Conservation (phyloP, 92 coral and sea anemone genomes). For the Galaxea fascicularis region DNA sequence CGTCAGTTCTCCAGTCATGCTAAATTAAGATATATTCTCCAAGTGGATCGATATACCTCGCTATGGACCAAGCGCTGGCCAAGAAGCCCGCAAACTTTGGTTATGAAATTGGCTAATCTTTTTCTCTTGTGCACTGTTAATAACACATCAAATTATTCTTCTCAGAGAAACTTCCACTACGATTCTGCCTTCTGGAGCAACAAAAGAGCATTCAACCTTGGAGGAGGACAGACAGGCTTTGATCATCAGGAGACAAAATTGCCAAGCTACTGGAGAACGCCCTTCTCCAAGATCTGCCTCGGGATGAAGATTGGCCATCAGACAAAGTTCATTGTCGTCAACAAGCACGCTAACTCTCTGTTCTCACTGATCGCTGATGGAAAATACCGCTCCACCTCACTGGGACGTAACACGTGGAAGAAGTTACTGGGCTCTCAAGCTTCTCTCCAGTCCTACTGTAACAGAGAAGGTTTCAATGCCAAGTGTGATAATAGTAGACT, state of each 20-base stretch:
- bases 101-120: not conserved
- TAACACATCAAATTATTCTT: too few relatives aligned
- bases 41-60: not conserved
- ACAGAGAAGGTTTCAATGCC: not conserved
- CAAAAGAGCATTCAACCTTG: not conserved
- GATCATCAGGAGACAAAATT: not conserved
- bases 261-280: not conserved
- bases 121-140: not conserved
- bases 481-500: not conserved
- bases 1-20: too few relatives aligned
- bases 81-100: not conserved
- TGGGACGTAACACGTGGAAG: conserved; percentile 15
- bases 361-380: not conserved
- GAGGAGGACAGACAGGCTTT: not conserved
- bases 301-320: not conserved
- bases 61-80: not conserved
- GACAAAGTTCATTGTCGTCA: not conserved
- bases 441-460: not conserved
- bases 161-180: not conserved
- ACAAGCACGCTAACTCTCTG: not conserved
- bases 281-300: conserved; percentile 1
- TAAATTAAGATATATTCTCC: not conserved
- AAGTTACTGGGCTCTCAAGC: not conserved
- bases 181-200: not conserved
- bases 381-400: not conserved